These are phyloP conservation scores for Lissonota sp. DNA, from an alignment of 2,888 invertebrate genomes.

Conservation along the genomic window DNA sequence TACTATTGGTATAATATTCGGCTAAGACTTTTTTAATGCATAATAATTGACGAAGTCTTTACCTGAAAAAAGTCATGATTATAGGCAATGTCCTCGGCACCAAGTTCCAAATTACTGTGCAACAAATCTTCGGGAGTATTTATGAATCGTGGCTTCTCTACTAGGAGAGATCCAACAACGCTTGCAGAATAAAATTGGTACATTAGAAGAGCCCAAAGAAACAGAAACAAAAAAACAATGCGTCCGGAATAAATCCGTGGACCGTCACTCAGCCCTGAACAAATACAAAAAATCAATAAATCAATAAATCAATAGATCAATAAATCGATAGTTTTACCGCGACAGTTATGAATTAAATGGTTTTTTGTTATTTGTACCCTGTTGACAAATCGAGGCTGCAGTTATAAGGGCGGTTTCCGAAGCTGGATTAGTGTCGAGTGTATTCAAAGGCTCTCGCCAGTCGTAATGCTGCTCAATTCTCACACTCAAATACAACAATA, in stretches of 20 bases:
- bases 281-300: not conserved
- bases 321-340: too few species aligned
- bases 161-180: slow-evolving; percentile 78
- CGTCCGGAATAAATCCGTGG: slow-evolving; percentile 83
- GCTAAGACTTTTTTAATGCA: not conserved
- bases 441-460: slow-evolving; percentile 36
- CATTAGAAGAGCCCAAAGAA: slow-evolving; percentile 78
- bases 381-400: slow-evolving; percentile 84
- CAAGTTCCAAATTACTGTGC: slow-evolving; percentile 77
- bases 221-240: slow-evolving; percentile 75
- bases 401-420: slow-evolving; percentile 81
- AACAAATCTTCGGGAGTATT: slow-evolving; percentile 76
- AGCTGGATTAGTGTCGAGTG: slow-evolving; percentile 65
- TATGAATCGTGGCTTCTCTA: slow-evolving; percentile 78
- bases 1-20: not conserved
- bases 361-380: slow-evolving; percentile 77
- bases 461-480: slow-evolving; percentile 67
- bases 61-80: slow-evolving; percentile 77
- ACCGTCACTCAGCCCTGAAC: slow-evolving; percentile 83
- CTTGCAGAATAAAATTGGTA: slow-evolving; percentile 82
- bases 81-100: slow-evolving; percentile 78
- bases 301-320: not conserved
- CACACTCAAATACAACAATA: slow-evolving; percentile 69
- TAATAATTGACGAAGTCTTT: slow-evolving; percentile 19
- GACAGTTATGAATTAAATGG: too few species aligned